Conservation (phyloP, 2,888 invertebrate genomes). For the Atethmia centrago region DNA sequence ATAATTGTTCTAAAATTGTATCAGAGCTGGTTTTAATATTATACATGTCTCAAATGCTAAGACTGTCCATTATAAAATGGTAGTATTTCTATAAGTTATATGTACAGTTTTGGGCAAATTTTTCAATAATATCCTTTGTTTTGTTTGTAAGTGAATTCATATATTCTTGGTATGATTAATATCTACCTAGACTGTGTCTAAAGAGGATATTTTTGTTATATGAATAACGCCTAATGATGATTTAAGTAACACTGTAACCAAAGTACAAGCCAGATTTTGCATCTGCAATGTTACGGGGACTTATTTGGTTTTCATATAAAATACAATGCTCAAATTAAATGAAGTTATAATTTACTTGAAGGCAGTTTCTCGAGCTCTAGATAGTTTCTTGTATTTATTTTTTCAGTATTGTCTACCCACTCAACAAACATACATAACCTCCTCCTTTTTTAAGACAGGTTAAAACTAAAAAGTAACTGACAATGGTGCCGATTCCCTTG, state of each 20-base stretch:
- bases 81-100: conserved; percentile 27
- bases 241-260: not conserved
- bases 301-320: not conserved
- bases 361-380: conserved; percentile 3
- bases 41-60: conserved; percentile 46
- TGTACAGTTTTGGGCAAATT: conserved; percentile 27
- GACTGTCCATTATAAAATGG: conserved; percentile 18
- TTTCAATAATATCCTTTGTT: conserved; percentile 35
- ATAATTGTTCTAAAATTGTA: not conserved
- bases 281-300: not conserved
- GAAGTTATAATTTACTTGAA: conserved; percentile 4
- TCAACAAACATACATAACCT: not conserved
- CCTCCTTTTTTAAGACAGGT: not conserved
- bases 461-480: not conserved
- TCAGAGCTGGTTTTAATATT: not conserved
- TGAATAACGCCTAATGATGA: not conserved
- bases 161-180: conserved; percentile 19
- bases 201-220: not conserved
- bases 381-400: not conserved
- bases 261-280: not conserved
- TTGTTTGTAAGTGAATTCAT: conserved; percentile 34
- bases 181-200: not conserved
- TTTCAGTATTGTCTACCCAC: not conserved
- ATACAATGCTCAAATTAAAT: not conserved
- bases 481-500: too few relatives aligned